Base-by-base conservation (phyloP, 2,797 vertebrate genomes). In the Margarornis squamiger region DNA sequence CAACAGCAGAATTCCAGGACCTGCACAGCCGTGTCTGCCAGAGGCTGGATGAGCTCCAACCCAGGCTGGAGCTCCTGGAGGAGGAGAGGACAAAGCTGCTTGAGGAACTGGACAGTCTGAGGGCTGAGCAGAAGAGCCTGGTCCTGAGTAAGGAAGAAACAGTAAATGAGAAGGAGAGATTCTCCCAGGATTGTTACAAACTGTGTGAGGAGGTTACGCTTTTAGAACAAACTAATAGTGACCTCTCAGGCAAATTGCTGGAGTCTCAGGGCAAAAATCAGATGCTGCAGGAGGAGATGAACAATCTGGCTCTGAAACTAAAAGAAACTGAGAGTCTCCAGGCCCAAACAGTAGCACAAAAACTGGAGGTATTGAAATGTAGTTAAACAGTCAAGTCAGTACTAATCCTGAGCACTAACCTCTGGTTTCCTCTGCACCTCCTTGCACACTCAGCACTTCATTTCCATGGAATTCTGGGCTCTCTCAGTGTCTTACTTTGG, bases 291-390 rank as follows among this genome's bases (percentile, higher is more conserved):
- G 97, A 95, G 91, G 98, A 99, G 96, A 98, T 98, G 92, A 98
- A 98, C 75, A 97, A 97, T 96, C 98, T 98, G 91, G 81, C 92
- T 91, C 97, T 98, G 97, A 98, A 98, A 97, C 94, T 99, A 97
- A 98, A 96, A 91, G 98, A 98, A 97, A 98, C 98, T 89, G 97
- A 99, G 97, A 97, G 95, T 91, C 98, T 99, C 93, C 99, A 98
- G 93, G 98, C 98, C 94, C 97, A 98, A 96, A 98, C 98, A 88
- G 97, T 99, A 98, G 98, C 98, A 92, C 98, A 99, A 97, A 98
- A 98, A 97, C 97, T 97, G 89, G 98, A 98, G 98, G 98, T 99
- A 98, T 97, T 89, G 83, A 88, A 97, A 79, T 83, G 3, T 34
- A 81, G 84, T 62, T 97, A 90, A 96, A 85, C 62, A 75, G 76